Base-by-base conservation (phyloP, 2,888 invertebrate species). In the Drosophila conformis region DNA sequence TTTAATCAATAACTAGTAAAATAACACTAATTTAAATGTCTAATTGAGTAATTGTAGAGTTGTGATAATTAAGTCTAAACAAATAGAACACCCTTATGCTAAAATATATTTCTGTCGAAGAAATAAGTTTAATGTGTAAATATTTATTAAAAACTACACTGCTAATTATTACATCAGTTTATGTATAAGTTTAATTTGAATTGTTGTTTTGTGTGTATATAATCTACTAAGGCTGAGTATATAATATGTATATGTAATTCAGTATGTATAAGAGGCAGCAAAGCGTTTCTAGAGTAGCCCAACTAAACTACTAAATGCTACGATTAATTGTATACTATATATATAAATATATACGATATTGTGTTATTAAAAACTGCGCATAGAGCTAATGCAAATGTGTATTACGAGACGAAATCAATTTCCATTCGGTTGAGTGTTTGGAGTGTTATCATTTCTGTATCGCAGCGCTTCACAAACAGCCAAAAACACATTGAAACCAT, bases 281-380 rank as follows among this genome's bases (percentile, higher is more conserved):
- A 67, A 89, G 84, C 84, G 57, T 69, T 83, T 70, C 61, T 72
- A 86, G 13, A 63, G 49, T 65, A 66, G 78, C 78, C 69, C 67
- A 81, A 60, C 81, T 72, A 72, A 66, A 56, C 73, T 80, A 80
- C 77, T 49, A 59, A 73, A 69, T 68, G 69, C 82, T 72, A 73
- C 58, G 57, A 56, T 67, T 48, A 80, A 29, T 54, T 59, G 42
- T 52, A 54, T 25, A 42, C 48, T 61, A 69, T 54, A 63, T 42
- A 36, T 60, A 57, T 25, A 46, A 15, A 15, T 46, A 25, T 33
- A 21, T 48, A 38, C 46, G 25, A 57, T 52, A 63, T 59, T 35
- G 15, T 42, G 33, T 15, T 59, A 35, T 48, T 66, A 62, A 62
- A 29, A 67, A 51, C 64, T 51, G 53, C 68, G 58, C 57, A 53